Base-by-base conservation (phyloP, 2,888 invertebrate species). In the Rhingia rostrata region DNA sequence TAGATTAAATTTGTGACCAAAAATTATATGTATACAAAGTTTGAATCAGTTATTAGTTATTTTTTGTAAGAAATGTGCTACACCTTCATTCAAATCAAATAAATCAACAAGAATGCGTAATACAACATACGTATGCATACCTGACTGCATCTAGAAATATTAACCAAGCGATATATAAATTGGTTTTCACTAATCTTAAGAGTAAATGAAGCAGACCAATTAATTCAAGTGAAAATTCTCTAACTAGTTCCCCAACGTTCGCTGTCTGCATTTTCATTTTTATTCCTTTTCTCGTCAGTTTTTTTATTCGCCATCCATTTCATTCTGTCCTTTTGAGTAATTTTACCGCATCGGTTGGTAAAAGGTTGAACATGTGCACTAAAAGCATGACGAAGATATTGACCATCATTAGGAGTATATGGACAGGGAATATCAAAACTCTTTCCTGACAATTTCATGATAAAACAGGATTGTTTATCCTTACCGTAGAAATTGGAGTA, bases 121-220 rank as follows among this genome's bases (percentile, higher is more conserved):
- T 9, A n/a, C 4, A 9, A 9, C 30, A 30, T 30, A 30, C 41
- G 9, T 32, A 12, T 12, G 7, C 30, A 3, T 4, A 9, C 32
- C 10, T 30, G 7, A 39, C 6, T 51, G 32, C 51, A n/a, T 33
- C 64, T 37, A 6, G 9, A 53, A 10, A 51, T 41, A 41, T 51
- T 39, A 39, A 4, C 22, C 63, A 32, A 32, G 41, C 51, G 32
- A 33, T 53, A 22, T 35, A 35, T 53, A 35, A 53, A 22, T 53
- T 33, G 4, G 6, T 6, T 22, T 22, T 37, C 43, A 45, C 56
- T 75, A 49, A 58, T 63, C 74, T 51, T 14, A 10, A 60, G 88
- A 90, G 89, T 88, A 89, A 90, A 89, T 90, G 89, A 88, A 89
- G 87, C 88, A 88, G 89, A 90, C 90, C 89, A 89, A 89, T 89